phyloP scores from a whole-genome alignment of 2,797 vertebrate species.

The Acanthurus tractus region DNA sequence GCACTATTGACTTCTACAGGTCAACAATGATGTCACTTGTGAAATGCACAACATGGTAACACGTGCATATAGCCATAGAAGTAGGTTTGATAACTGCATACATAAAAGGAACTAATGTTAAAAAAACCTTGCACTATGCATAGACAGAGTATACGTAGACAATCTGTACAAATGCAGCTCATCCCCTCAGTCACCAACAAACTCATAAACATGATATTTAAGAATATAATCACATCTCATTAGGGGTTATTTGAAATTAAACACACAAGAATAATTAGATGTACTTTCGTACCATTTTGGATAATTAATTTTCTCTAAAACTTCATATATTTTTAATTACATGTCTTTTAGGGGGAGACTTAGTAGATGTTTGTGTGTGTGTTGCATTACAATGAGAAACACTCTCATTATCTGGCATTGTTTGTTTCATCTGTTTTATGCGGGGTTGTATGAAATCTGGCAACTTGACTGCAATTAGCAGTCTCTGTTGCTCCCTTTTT shows the following conservation, averaged over 20 bases:
- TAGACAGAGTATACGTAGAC: constrained; percentile 56
- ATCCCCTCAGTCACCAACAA: constrained; percentile 29
- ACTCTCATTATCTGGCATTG: constrained; percentile 32
- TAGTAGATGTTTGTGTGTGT: constrained; percentile 32
- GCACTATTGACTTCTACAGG: constrained; percentile 74
- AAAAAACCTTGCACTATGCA: constrained; percentile 69
- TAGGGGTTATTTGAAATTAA: constrained; percentile 39
- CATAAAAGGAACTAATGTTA: constrained; percentile 44
- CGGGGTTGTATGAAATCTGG: constrained; percentile 15
- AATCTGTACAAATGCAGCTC: constrained; percentile 64
- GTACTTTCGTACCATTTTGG: constrained; percentile 52
- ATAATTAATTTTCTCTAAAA: constrained; percentile 52
- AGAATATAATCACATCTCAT: constrained; percentile 25
- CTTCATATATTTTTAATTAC: constrained; percentile 52
- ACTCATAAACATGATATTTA: constrained; percentile 29
- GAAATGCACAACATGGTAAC: constrained; percentile 64
- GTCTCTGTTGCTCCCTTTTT: constrained; percentile 5
- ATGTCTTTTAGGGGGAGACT: constrained; percentile 30
- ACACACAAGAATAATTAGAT: constrained; percentile 41
- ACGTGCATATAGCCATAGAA: constrained; percentile 72
- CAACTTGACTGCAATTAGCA: constrained; percentile 40
- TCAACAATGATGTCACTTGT: constrained; percentile 81
- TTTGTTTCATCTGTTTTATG: constrained; percentile 42
- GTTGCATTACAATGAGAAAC: constrained; percentile 34
- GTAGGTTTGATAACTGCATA: constrained; percentile 57